Base-by-base conservation (phyloP, 1,140 invertebrate species). In the Drosophila watanabei region DNA sequence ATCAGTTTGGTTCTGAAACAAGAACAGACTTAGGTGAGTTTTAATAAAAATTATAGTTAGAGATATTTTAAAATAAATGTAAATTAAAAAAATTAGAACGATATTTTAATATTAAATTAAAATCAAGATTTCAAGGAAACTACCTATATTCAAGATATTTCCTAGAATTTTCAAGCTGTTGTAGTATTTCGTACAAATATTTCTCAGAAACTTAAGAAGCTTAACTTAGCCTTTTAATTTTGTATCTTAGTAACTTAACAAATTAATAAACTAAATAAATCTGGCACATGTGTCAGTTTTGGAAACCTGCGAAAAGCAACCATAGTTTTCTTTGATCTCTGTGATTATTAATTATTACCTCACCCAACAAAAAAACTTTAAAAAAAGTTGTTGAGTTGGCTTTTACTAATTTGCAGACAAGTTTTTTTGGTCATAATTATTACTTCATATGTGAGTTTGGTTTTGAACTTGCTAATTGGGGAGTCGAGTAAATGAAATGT, bases 321-420 rank as follows among this genome's bases (percentile, higher is more conserved):
- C 39, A 16, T 24, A 71, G 11, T 71, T 71, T 71, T 51, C 51
- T 35, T 41, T n/a, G 20, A 48, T 30, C n/a, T 70, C 43, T 57
- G 39, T 51, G 45, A 59, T 43, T 51, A 71, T 72, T 43, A 71
- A 60, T 51, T 60, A 72, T 72, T 60, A 60, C 45, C 43, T 41
- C 68, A 71, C 63, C 49, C 32, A 51, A 37, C 52, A 60, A 71
- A 59, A 72, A 57, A 72, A 28, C 18, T 20, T 5, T 18, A 51
- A 33, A 56, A 71, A 72, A 72, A 72, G 45, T 35, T 32, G 49
- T 57, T 83, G 75, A 43, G 68, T 70, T 83, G 68, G 59, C 68
- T 64, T 73, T 78, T 70, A 84, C 84, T 87, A 87, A 87, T 86
- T 86, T 71, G 63, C 72, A 69, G 82, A 84, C 82, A 85, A 73